Evolutionary conservation across 2,888 invertebrate genomes (phyloP).

Genomic region (Cantharis nigra): DNA sequence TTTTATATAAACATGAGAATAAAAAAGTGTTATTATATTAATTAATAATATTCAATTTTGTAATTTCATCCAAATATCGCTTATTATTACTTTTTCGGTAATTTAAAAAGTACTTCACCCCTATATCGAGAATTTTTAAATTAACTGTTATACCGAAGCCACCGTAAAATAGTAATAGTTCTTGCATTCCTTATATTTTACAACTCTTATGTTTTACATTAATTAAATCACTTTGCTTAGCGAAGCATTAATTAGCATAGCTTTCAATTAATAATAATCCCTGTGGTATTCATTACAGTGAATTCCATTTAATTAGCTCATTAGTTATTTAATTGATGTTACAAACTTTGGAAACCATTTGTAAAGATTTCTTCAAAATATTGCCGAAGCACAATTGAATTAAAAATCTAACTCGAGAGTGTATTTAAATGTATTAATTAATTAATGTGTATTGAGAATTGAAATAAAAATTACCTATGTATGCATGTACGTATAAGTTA

Average conservation of each 20-base stretch:
- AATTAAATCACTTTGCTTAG: conserved; percentile 35
- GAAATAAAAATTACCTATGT: neutral
- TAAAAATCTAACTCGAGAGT: conserved; percentile 18
- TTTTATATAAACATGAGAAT: conserved; percentile 3
- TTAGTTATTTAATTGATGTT: conserved; percentile 60
- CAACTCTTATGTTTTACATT: conserved; percentile 25
- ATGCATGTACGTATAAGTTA: neutral
- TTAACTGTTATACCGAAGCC: neutral
- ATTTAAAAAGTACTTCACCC: neutral
- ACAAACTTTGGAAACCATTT: conserved; percentile 47
- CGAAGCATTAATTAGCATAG: conserved; percentile 44
- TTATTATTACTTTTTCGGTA: neutral
- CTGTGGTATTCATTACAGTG: conserved; percentile 56
- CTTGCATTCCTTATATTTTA: conserved; percentile 10
- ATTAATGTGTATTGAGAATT: neutral
- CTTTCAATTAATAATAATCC: conserved; percentile 50
- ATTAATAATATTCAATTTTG: neutral
- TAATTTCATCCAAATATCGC: neutral
- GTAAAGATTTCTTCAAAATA: conserved; percentile 33
- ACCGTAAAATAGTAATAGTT: neutral
- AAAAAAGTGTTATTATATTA: neutral
- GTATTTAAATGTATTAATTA: neutral
- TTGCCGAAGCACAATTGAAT: conserved; percentile 20
- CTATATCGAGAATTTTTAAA: neutral
- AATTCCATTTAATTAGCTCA: conserved; percentile 61